Evolutionary conservation across 2,797 vertebrate genomes (phyloP), one percentile per base, ranked within the genome.

Genomic region (Xerus rutilus): DNA sequence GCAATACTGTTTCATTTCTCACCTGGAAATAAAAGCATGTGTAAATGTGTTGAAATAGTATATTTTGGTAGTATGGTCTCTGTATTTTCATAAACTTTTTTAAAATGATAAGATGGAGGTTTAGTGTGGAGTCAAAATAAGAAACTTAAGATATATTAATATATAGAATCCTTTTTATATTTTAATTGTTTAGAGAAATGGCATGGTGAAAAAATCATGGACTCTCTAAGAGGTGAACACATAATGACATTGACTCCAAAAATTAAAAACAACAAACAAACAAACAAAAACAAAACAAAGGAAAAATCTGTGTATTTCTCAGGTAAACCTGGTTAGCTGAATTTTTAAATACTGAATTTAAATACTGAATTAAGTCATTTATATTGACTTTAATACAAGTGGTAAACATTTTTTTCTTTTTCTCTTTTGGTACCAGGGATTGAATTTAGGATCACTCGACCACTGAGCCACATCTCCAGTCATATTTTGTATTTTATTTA

Each of bases 61-160:
- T 93, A 70, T 85, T 93, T 95, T 79, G 57, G 76, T 84, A 70
- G 39, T 72, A 54, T 5, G 23, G 8, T 77, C n/a, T 85, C 85
- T 92, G 39, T 43, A n/a, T 96, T 93, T 96, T 92, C 86, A 92
- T 73, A 96, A 95, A 91, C 93, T 85, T 59, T 85, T 59, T 85
- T 84, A 88, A 92, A 96, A 76, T 21, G 74, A 21, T 57, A 64
- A 91, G 45, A 74, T 78, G 47, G 52, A 12, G 25, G 2, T 28
- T 93, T 89, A 94, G 13, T 57, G 54, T 89, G 39, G 15, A 91
- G 81, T 89, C 72, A 87, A 95, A 93, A 91, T 64, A 89, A 79
- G 20, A 94, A 85, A 95, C 52, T 67, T 86, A 86, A 83, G 57
- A 39, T 83, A 85, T 45, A 70, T 74, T 73, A 49, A 79, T 69